Conservation (phyloP, 2,888 invertebrate genomes). For the Lasioglossum morio region DNA sequence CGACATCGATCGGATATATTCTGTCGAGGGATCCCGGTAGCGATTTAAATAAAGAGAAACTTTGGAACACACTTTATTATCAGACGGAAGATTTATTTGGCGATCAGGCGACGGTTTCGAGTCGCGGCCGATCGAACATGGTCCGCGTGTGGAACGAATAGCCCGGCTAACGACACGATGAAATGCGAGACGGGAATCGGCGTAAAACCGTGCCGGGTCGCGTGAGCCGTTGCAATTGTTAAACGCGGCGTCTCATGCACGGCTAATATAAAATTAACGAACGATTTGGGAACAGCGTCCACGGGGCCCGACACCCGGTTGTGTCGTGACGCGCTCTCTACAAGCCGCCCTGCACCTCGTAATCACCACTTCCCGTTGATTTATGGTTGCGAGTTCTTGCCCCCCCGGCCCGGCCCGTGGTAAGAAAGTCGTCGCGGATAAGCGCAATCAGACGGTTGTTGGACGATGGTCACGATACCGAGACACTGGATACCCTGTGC, state of each 20-base stretch:
- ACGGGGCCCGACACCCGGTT: slow-evolving; percentile 22
- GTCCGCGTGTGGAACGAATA: slow-evolving; percentile 27
- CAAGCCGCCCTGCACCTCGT: slow-evolving; percentile 27
- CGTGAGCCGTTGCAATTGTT: slow-evolving; percentile 61
- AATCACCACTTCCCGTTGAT: slow-evolving; percentile 53
- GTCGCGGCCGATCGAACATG: slow-evolving; percentile 13
- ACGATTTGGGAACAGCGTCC: slow-evolving; percentile 58
- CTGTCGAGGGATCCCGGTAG: neutral
- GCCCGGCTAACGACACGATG: slow-evolving; percentile 42
- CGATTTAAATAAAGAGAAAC: neutral
- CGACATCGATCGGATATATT: neutral
- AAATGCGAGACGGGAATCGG: slow-evolving; percentile 37
- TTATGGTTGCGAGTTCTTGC: slow-evolving; percentile 35
- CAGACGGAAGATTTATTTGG: neutral
- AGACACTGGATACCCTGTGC: neutral
- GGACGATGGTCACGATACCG: slow-evolving; percentile 2
- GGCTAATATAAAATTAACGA: slow-evolving; percentile 65
- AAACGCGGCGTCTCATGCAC: slow-evolving; percentile 63
- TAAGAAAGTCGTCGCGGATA: slow-evolving; percentile 53
- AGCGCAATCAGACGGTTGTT: neutral
- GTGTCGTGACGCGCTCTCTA: slow-evolving; percentile 47
- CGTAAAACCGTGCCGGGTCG: slow-evolving; percentile 35
- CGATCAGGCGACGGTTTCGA: slow-evolving; percentile 14
- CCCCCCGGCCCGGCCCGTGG: neutral
- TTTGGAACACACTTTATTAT: neutral